A percentile compares a stretch with the other conserved stretches of the same genome.
Evolutionary conservation across 1,140 invertebrate species (phyloP).

Genomic region (Drepana arcuata): DNA sequence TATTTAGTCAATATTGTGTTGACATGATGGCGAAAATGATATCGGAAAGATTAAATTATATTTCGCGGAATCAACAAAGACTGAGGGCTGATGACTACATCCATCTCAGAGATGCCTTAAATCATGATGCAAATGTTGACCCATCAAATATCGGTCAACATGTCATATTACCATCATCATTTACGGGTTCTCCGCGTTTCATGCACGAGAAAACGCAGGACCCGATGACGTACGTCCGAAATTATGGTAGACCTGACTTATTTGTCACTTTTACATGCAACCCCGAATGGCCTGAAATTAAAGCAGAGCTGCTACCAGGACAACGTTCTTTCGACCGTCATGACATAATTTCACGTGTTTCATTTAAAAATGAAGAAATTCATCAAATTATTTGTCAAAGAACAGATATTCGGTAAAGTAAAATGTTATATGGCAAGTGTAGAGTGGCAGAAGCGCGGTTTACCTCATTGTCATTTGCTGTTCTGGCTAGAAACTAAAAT

Average conservation of each 20-base stretch:
- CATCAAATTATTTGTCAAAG: slow-evolving; percentile 51
- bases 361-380: slow-evolving; percentile 19
- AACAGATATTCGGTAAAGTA: slow-evolving; percentile 30
- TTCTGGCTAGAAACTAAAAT: slow-evolving; percentile 47
- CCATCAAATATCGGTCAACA: slow-evolving; percentile 16
- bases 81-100: slow-evolving; percentile 18
- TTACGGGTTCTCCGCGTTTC: background rate
- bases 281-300: background rate
- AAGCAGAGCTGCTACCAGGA: background rate
- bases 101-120: slow-evolving; percentile 22
- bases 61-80: slow-evolving; percentile 22
- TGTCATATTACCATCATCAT: slow-evolving; percentile 3
- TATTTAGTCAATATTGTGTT: slow-evolving; percentile 28
- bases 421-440: slow-evolving; percentile 52
- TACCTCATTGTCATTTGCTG: slow-evolving; percentile 52
- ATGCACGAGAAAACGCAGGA: background rate
- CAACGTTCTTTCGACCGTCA: background rate
- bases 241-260: background rate
- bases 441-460: slow-evolving; percentile 62
- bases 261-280: no score
- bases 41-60: slow-evolving; percentile 20
- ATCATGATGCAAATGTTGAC: slow-evolving; percentile 16
- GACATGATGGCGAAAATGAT: slow-evolving; percentile 29
- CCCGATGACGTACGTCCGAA: background rate
- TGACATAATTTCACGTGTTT: background rate